Evolutionary conservation across 2,113 vertebrate species (phyloP).

Genomic region (Cyanoramphus novaezelandiae): DNA sequence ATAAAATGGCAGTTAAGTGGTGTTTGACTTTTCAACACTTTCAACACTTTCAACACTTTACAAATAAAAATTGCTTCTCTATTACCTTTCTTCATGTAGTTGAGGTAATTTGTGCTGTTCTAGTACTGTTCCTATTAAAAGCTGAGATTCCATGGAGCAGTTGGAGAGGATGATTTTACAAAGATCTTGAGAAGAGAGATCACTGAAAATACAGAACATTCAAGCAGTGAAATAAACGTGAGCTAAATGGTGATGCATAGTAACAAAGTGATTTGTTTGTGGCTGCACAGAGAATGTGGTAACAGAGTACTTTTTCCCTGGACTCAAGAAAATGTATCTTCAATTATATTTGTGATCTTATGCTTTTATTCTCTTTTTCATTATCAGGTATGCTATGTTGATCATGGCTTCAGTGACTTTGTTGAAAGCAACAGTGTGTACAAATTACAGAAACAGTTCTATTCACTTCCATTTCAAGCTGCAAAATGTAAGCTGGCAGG

Average conservation of each 20-base stretch:
- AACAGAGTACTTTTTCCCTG: neutral
- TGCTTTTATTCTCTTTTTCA: neutral
- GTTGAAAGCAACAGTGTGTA: conserved; percentile 77
- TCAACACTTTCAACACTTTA: neutral
- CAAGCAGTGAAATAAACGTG: neutral
- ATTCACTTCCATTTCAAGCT: conserved; percentile 87
- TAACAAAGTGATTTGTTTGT: neutral
- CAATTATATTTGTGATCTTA: neutral
- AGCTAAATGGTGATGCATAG: neutral
- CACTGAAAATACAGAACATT: neutral
- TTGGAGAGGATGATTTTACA: neutral
- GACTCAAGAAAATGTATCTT: neutral
- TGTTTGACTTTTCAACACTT: neutral
- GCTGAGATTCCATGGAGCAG: neutral
- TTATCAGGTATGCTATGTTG: conserved; percentile 87
- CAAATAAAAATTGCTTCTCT: neutral
- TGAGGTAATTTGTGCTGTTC: neutral
- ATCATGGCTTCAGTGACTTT: conserved; percentile 87
- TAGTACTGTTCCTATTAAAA: neutral
- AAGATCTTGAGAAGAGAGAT: neutral
- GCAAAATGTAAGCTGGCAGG: conserved; percentile 89
- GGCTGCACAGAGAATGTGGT: neutral
- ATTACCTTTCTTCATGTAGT: neutral
- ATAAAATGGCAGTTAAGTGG: neutral
- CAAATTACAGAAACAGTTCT: conserved; percentile 81